Evolutionary conservation across 2,797 vertebrate genomes (phyloP), one percentile per base, ranked within the genome.

Genomic region (Scarus forsteni): DNA sequence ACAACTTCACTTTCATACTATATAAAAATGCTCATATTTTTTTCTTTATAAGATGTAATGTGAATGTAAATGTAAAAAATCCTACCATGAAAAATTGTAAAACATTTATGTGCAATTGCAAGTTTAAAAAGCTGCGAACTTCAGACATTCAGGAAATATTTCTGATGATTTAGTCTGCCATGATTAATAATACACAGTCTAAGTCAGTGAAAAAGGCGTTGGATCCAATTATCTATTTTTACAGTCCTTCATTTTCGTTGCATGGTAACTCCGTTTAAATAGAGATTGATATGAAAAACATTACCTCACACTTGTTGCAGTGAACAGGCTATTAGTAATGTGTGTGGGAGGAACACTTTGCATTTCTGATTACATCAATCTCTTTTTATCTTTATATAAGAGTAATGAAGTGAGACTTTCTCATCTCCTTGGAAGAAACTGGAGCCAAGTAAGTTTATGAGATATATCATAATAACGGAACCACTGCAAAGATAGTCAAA

Each of bases 321-420:
- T 9, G 15, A 48, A 49, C 16, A 18, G 5, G 16, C 38, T 45
- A 42, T 34, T 56, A 38, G 50, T 43, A 38, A 38, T 38, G n/a
- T 27, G 45, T 45, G 64, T 56, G 61, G 58, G 53, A 52, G 53
- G 46, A 7, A 62, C 18, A 12, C 38, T n/a, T 15, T 45, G 14
- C 44, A 50, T 43, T 43, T 66, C 43, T 40, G 45, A 51, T n/a
- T 14, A 36, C 10, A 15, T 35, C 0, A 13, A 54, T 14, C 14
- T 27, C 9, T 60, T 59, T 8, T 46, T 34, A 7, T 7, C 15
- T 36, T 6, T 11, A 27, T 6, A 6, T 9, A 36, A 36, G 38
- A 42, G 27, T 19, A 39, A 50, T 45, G 4, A 56, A 50, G n/a
- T 50, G 11, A 16, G 3, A 2, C 45, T 46, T 3, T 9, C 14